Base-by-base conservation (phyloP, 2,888 invertebrate species). In the Cordylochernes scorpioides region DNA sequence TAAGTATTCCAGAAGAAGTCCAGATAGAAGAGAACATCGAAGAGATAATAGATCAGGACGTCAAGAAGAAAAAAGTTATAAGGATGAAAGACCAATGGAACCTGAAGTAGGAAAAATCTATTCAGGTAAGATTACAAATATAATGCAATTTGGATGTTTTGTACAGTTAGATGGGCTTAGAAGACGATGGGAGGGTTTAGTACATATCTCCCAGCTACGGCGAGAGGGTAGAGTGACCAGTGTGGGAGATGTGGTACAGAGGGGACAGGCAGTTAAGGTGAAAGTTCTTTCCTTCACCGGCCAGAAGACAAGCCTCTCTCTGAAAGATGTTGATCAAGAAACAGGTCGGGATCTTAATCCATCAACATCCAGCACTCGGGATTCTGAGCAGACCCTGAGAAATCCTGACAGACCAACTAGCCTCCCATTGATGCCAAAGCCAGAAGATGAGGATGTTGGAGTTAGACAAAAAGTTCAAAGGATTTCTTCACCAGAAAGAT, bases 111-210 rank as follows among this genome's bases (percentile, higher is more conserved):
- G n/a, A n/a, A n/a, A n/a, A n/a, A 80, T 97, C 42, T 94, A 88
- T 50, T 65, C 65, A 38, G 97, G 88, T 0, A 73, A 78, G 53
- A 82, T 97, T 0, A 78, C 82, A 1, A 91, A 82, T 46, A 75
- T 91, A 40, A 84, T 88, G 29, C 72, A 77, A n/a, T 99, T 94
- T 55, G 97, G 97, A 2, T 91, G 91, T 50, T 97, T 97, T 53
- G 82, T 91, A 1, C 84, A 88, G 54, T 59, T 97, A 14, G 82
- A 88, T 47, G 86, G 88, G 0, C 58, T 97, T 27, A 64, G 68
- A 27, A 71, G 74, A 42, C 64, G 53, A 29, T 78, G 78, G 68
- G 97, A 97, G 52, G 97, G 97, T 0, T 59, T 97, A 0, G 88
- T 91, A 2, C 97, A 99, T 49, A 91, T 97, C 45, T 94, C 94